These are phyloP conservation scores for Probaryconus sp. DNA, from an alignment of 1,140 invertebrate genomes.

Conservation along the genomic window DNA sequence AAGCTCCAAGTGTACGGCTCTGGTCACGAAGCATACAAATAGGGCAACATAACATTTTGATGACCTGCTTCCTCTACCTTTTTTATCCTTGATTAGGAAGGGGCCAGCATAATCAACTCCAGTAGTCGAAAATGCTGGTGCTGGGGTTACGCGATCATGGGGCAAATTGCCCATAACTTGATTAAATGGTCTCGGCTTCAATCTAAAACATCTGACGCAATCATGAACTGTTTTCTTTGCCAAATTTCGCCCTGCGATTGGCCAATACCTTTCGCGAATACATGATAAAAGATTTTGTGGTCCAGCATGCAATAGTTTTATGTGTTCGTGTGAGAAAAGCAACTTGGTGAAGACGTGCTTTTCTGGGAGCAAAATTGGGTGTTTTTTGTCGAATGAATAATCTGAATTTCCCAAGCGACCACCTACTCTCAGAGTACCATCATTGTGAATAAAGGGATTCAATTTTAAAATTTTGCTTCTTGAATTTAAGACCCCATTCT, in stretches of 20 bases:
- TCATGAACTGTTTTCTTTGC: conserved; percentile 50
- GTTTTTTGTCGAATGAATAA: too few species aligned
- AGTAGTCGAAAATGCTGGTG: conserved; percentile 62
- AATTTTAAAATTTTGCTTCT: too few species aligned
- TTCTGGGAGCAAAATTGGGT: too few species aligned
- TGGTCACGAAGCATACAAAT: conserved; percentile 74
- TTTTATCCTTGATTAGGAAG: conserved; percentile 65
- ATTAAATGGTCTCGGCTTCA: conserved; percentile 18
- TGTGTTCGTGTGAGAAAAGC: too few species aligned
- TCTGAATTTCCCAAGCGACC: too few species aligned
- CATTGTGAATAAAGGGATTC: too few species aligned
- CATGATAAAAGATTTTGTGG: conserved; percentile 38
- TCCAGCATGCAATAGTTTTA: conserved; percentile 47
- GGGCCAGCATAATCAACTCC: conserved; percentile 75
- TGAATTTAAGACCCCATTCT: too few species aligned
- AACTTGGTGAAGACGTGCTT: too few species aligned
- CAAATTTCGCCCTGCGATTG: conserved; percentile 44
- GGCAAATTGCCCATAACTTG: conserved; percentile 69
- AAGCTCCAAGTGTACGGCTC: conserved; percentile 75
- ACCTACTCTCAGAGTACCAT: too few species aligned
- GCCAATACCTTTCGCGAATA: conserved; percentile 60
- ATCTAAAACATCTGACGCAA: conserved; percentile 63
- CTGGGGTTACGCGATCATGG: conserved; percentile 50
- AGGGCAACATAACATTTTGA: conserved; percentile 73
- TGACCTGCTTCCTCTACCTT: conserved; percentile 42